A percentile compares a stretch with the other conserved stretches of the same genome.
phyloP scores from a whole-genome alignment of 2,113 vertebrate species.

The Platysteira castanea region DNA sequence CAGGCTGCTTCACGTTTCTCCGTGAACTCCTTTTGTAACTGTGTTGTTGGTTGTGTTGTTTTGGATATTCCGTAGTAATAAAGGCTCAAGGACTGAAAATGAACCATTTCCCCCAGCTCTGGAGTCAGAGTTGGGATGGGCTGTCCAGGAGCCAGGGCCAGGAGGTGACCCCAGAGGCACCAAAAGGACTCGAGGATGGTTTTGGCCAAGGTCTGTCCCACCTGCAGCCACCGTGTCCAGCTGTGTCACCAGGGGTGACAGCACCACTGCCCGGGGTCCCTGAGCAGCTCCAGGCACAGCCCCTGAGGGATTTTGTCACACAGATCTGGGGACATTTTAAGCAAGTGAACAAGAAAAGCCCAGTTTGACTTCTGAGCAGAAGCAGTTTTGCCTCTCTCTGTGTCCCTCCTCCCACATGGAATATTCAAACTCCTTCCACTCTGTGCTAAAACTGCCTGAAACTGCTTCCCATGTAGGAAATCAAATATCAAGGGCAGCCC shows the following conservation, averaged over 20 bases:
- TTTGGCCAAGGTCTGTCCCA: background rate
- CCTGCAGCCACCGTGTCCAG: background rate
- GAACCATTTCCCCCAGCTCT: background rate
- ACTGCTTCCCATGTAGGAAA: background rate
- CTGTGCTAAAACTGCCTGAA: background rate
- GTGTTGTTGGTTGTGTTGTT: conserved; percentile 53
- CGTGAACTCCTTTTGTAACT: conserved; percentile 69
- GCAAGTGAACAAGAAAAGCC: background rate
- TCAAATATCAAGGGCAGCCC: background rate
- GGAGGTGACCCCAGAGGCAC: background rate
- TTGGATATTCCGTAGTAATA: conserved; percentile 71
- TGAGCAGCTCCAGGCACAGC: background rate
- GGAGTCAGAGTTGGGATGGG: background rate
- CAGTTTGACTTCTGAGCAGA: background rate
- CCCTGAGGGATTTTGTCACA: background rate
- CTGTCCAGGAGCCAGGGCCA: background rate
- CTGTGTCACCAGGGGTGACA: background rate
- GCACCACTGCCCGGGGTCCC: background rate
- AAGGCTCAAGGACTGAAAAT: conserved; percentile 45
- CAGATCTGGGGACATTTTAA: background rate
- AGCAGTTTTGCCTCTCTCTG: background rate
- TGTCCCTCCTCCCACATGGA: background rate
- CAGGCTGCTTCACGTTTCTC: conserved; percentile 74
- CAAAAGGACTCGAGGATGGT: fast-evolving
- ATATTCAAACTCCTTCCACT: background rate